phyloP scores from a whole-genome alignment of 2,888 invertebrate species.

The Cheilosia vernalis region DNA sequence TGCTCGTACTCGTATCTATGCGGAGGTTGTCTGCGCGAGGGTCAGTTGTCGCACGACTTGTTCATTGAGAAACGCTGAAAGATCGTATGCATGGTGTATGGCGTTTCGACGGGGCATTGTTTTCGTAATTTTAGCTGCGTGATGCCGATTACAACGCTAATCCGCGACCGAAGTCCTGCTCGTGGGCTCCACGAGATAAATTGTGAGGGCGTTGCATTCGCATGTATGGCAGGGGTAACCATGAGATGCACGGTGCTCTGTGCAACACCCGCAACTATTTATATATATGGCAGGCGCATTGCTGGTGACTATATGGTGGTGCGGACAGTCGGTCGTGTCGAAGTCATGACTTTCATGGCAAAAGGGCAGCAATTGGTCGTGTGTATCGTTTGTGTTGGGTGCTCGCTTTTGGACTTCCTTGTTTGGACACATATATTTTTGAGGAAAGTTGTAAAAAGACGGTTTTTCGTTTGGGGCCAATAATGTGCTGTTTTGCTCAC shows the following conservation, averaged over 20 bases:
- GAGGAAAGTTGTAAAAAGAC: constrained; percentile 10
- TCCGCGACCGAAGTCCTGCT: constrained; percentile 63
- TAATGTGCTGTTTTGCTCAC: neutral
- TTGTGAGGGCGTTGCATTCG: constrained; percentile 61
- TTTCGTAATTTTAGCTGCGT: constrained; percentile 64
- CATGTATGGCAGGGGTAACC: constrained; percentile 27
- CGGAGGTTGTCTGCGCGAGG: constrained; percentile 44
- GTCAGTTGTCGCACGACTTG: constrained; percentile 71
- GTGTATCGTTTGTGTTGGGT: constrained; percentile 11
- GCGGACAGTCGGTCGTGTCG: constrained; percentile 38
- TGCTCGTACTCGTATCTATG: constrained; percentile 2
- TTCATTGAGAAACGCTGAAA: constrained; percentile 29
- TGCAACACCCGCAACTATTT: constrained; percentile 1
- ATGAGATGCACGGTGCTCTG: neutral
- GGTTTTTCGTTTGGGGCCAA: constrained; percentile 24
- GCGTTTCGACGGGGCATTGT: constrained; percentile 55
- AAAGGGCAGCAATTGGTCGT: constrained; percentile 52
- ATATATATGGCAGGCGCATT: neutral
- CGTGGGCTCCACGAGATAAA: constrained; percentile 63
- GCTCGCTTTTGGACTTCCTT: constrained; percentile 34
- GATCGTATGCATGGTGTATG: constrained; percentile 31
- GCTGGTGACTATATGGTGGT: constrained; percentile 22
- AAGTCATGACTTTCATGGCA: constrained; percentile 64
- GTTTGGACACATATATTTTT: constrained; percentile 40
- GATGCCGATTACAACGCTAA: constrained; percentile 68